These are phyloP conservation scores for Lasaia peninsularis DNA, from an alignment of 1,140 invertebrate genomes.

Conservation along the genomic window DNA sequence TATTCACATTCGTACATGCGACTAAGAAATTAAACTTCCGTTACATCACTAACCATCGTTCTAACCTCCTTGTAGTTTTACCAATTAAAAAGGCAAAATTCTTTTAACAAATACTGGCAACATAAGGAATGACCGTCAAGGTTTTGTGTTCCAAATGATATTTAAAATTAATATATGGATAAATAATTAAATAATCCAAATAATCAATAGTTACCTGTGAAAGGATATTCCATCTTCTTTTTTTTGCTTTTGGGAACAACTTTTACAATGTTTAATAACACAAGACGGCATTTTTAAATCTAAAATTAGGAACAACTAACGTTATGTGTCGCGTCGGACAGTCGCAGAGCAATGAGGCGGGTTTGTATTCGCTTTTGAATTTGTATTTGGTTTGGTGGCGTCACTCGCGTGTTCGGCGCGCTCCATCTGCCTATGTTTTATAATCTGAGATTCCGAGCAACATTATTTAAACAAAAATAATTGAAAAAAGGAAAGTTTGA, in stretches of 20 bases:
- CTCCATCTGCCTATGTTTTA: not conserved
- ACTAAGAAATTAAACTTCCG: no score
- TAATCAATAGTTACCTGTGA: not conserved
- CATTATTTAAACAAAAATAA: no score
- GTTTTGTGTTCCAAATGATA: no score
- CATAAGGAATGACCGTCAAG: no score
- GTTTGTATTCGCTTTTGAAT: conserved; percentile 5
- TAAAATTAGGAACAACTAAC: not conserved
- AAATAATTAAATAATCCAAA: no score
- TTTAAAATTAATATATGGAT: no score
- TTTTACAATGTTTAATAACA: conserved; percentile 13
- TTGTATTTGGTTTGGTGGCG: not conserved
- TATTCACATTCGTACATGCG: no score
- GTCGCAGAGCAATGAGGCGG: not conserved
- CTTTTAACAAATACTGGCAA: no score
- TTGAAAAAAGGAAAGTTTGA: no score
- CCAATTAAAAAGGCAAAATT: no score
- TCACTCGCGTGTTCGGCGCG: not conserved
- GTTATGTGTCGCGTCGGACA: not conserved
- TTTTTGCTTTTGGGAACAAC: conserved; percentile 12
- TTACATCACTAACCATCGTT: no score
- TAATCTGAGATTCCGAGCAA: no score
- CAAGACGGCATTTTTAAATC: conserved; percentile 4
- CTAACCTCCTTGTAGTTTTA: not conserved
- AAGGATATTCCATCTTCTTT: conserved; percentile 14